phyloP scores from a whole-genome alignment of 1,140 invertebrate genomes.

The Drosophila hydei region DNA sequence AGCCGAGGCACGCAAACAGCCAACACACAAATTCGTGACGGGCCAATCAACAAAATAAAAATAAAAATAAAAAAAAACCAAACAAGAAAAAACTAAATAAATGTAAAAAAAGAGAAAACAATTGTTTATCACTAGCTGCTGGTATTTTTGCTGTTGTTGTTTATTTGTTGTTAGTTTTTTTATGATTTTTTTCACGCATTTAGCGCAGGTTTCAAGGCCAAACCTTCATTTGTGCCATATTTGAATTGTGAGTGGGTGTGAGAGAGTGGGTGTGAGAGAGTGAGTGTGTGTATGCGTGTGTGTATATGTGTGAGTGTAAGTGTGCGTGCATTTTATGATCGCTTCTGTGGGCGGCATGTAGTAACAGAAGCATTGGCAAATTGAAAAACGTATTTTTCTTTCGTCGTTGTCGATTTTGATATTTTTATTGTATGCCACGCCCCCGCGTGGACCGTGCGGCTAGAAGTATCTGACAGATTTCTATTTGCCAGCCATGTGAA shows the following conservation, averaged over 20 bases:
- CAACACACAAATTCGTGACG: constrained; percentile 34
- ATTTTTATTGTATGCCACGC: not conserved
- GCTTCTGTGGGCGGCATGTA: constrained; percentile 45
- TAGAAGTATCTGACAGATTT: constrained; percentile 33
- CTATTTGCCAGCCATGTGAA: constrained; percentile 49
- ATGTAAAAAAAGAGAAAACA: constrained; percentile 57
- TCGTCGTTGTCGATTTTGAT: too few relatives aligned
- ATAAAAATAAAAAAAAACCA: constrained; percentile 2
- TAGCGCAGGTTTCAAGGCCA: constrained; percentile 70
- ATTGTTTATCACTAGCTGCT: constrained; percentile 69
- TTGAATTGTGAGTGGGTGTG: constrained; percentile 7
- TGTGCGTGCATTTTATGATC: not conserved
- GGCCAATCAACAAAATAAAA: constrained; percentile 14
- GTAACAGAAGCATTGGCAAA: constrained; percentile 65
- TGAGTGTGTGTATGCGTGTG: constrained; percentile 17
- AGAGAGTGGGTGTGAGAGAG: constrained; percentile 18
- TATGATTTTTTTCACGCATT: constrained; percentile 41
- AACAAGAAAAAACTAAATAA: not conserved
- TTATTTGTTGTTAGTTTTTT: constrained; percentile 20
- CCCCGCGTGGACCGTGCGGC: not conserved
- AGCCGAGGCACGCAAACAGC: constrained; percentile 25
- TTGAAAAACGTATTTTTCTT: too few relatives aligned
- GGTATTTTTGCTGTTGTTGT: constrained; percentile 35
- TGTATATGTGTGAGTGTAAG: constrained; percentile 1
- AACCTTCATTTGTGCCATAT: constrained; percentile 71